Conservation (phyloP, 2,797 vertebrate genomes). For the Propithecus perrieri region DNA sequence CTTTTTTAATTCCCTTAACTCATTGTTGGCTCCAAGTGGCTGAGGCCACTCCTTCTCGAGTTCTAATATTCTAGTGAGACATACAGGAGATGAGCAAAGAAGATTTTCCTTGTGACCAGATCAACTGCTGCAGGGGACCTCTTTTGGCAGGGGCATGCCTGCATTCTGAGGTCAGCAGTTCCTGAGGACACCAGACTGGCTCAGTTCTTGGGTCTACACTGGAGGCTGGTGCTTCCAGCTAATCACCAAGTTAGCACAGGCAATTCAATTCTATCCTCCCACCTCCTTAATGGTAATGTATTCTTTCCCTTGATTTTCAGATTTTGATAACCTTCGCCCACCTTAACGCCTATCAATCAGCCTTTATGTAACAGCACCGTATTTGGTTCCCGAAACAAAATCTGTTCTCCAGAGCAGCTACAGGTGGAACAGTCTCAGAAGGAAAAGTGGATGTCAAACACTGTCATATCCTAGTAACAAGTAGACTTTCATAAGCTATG, state of each 20-base stretch:
- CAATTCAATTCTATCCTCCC: constrained; percentile 81
- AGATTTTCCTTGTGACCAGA: not conserved
- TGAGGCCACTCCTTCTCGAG: not conserved
- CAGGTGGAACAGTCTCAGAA: constrained; percentile 75
- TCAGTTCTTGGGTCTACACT: not conserved
- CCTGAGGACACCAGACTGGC: not conserved
- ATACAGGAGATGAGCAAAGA: not conserved
- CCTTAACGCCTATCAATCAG: constrained; percentile 85
- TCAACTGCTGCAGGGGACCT: not conserved
- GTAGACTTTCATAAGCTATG: constrained; percentile 65
- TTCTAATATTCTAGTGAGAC: not conserved
- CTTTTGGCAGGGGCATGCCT: not conserved
- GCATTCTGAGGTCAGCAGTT: not conserved
- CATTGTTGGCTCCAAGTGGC: not conserved
- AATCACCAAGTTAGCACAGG: constrained; percentile 42
- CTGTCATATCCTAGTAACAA: constrained; percentile 49
- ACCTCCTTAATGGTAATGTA: constrained; percentile 80
- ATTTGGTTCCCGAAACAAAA: constrained; percentile 77
- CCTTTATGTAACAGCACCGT: constrained; percentile 82
- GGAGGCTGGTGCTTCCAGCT: not conserved
- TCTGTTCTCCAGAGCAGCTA: constrained; percentile 81
- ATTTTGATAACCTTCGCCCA: constrained; percentile 84
- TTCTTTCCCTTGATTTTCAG: constrained; percentile 74
- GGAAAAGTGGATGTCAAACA: constrained; percentile 63
- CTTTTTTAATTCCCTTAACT: not conserved